Percentiles rank a stretch among this genome's conserved stretches.
phyloP scores from a whole-genome alignment of 2,797 vertebrate species.

The Holocentrus rufus region DNA sequence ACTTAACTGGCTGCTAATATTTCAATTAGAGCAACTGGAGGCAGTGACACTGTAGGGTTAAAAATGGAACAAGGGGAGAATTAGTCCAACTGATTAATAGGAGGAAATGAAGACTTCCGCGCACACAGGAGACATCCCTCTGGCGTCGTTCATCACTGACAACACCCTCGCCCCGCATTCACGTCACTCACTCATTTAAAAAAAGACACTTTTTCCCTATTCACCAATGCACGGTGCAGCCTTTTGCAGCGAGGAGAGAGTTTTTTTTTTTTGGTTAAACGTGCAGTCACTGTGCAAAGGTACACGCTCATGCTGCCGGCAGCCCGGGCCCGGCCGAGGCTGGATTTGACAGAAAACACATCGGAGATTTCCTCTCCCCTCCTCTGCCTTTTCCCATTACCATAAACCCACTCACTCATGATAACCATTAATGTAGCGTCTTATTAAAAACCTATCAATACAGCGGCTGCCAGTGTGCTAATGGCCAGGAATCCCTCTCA shows the following conservation, averaged over 20 bases:
- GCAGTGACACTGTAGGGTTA: slow-evolving; percentile 84
- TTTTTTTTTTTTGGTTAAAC: slow-evolving; percentile 47
- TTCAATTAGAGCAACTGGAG: slow-evolving; percentile 87
- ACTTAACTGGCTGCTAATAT: slow-evolving; percentile 88
- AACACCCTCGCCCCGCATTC: slow-evolving; percentile 62
- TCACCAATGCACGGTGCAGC: slow-evolving; percentile 20
- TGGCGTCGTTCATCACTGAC: slow-evolving; percentile 80
- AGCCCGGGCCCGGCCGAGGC: slow-evolving; percentile 39
- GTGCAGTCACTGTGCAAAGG: slow-evolving; percentile 57
- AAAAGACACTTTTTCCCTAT: slow-evolving; percentile 47
- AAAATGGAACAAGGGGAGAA: slow-evolving; percentile 83
- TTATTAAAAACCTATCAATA: slow-evolving; percentile 92
- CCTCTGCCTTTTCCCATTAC: slow-evolving; percentile 82
- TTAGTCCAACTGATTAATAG: slow-evolving; percentile 85
- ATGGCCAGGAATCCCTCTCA: slow-evolving; percentile 87
- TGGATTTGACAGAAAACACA: slow-evolving; percentile 79
- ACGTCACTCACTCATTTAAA: slow-evolving; percentile 68
- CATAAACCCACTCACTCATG: slow-evolving; percentile 87
- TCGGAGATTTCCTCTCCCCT: slow-evolving; percentile 76
- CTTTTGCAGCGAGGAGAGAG: slow-evolving; percentile 39
- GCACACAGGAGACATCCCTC: slow-evolving; percentile 80
- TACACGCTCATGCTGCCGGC: slow-evolving; percentile 53
- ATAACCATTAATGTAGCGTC: slow-evolving; percentile 86
- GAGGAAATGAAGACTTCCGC: slow-evolving; percentile 84
- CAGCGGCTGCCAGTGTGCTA: slow-evolving; percentile 80